Conservation (phyloP, 2,888 invertebrate genomes). For the Oxystoma pomonae region DNA sequence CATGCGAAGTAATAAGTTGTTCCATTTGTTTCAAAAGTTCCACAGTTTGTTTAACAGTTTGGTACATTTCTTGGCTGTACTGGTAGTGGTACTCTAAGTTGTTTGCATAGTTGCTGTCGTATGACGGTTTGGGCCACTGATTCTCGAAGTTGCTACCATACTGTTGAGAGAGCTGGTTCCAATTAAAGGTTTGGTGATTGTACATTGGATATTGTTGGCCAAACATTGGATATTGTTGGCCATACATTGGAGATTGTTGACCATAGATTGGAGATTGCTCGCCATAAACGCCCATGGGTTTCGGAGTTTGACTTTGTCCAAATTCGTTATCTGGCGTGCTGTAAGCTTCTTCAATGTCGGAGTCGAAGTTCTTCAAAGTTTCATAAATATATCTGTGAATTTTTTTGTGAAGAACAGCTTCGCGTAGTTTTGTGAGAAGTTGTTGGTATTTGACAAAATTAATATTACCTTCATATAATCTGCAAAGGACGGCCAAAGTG, state of each 20-base stretch:
- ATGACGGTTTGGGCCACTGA: neutral
- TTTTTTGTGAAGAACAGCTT: neutral
- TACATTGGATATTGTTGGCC: neutral
- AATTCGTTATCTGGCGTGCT: too few relatives aligned
- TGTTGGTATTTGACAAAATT: neutral
- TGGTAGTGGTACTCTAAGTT: neutral
- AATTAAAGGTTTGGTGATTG: neutral
- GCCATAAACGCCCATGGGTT: too few relatives aligned
- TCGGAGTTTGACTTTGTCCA: too few relatives aligned
- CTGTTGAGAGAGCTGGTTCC: neutral
- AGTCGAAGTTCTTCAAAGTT: neutral
- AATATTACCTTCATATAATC: neutral
- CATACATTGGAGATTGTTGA: neutral
- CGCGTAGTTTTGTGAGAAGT: neutral
- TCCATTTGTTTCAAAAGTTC: neutral
- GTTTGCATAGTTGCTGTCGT: neutral
- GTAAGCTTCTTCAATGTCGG: neutral
- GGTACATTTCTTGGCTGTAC: neutral
- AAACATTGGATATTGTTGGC: neutral
- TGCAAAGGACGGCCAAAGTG: neutral
- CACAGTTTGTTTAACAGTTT: neutral
- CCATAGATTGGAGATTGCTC: neutral
- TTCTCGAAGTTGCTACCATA: neutral
- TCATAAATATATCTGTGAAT: neutral
- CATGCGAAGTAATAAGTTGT: neutral